Evolutionary conservation across 2,888 invertebrate genomes (phyloP).

Genomic region (Morinoia aosen): DNA sequence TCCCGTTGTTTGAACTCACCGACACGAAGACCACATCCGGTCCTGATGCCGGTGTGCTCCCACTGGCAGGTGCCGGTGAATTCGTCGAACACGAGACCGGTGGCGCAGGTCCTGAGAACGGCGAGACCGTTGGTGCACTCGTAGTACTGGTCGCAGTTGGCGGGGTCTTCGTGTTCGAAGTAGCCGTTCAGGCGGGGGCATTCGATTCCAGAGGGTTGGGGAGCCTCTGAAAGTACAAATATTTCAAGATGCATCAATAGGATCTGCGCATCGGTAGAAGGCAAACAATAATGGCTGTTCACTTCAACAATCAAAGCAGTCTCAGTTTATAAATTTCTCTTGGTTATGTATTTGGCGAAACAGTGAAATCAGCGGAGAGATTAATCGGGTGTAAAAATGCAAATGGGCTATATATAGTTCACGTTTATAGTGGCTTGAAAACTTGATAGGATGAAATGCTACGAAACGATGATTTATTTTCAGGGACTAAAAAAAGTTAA

Average conservation of each 20-base stretch:
- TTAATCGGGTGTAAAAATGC: neutral
- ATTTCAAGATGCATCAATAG: neutral
- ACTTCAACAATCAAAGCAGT: too few species aligned
- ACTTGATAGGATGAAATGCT: neutral
- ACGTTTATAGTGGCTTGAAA: neutral
- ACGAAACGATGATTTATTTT: neutral
- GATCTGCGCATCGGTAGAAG: neutral
- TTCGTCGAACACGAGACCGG: constrained; percentile 65
- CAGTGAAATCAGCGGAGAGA: too few species aligned
- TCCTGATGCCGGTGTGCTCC: constrained; percentile 58
- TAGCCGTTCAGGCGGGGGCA: constrained; percentile 89
- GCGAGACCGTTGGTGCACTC: constrained; percentile 62
- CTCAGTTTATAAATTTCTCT: too few species aligned
- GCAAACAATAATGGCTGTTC: too few species aligned
- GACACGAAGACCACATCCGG: constrained; percentile 55
- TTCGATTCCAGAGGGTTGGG: constrained; percentile 62
- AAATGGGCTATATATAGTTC: neutral
- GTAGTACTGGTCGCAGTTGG: constrained; percentile 79
- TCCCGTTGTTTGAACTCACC: constrained; percentile 52
- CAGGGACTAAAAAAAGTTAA: neutral
- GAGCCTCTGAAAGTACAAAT: constrained; percentile 57
- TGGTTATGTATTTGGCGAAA: neutral
- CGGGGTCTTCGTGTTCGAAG: constrained; percentile 85
- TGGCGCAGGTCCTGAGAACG: constrained; percentile 56
- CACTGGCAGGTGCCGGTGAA: constrained; percentile 66